Percentiles rank a stretch among this genome's conserved stretches.
These are phyloP conservation scores for Arremon aurantiirostris DNA, from an alignment of 2,797 vertebrate genomes.

Conservation along the genomic window DNA sequence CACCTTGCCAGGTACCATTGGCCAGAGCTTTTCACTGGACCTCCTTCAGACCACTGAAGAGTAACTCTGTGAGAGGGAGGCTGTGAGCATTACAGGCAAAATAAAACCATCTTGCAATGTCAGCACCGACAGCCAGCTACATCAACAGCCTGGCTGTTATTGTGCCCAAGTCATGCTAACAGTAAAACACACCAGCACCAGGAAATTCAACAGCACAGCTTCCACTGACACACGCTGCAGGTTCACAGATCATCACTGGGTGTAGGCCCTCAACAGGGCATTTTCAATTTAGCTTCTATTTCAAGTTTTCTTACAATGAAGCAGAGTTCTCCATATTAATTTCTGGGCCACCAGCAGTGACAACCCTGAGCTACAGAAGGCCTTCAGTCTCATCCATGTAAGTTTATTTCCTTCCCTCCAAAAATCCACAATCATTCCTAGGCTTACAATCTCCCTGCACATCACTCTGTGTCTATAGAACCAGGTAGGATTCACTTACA, in stretches of 20 bases:
- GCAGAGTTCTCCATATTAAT: not conserved
- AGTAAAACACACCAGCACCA: not conserved
- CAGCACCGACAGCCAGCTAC: not conserved
- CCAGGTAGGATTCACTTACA: not conserved
- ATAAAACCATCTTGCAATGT: not conserved
- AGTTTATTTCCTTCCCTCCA: not conserved
- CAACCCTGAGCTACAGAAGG: not conserved
- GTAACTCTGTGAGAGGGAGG: not conserved
- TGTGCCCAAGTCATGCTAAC: not conserved
- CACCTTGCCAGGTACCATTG: not conserved
- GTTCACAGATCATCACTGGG: not conserved
- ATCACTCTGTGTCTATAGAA: not conserved
- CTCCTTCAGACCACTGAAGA: not conserved
- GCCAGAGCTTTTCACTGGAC: not conserved
- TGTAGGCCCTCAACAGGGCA: not conserved
- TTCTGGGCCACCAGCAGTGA: not conserved
- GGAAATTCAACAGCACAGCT: not conserved
- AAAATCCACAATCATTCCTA: rapidly evolving
- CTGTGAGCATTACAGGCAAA: not conserved
- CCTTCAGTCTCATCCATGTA: not conserved
- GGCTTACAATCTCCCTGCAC: not conserved
- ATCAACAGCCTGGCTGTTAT: not conserved
- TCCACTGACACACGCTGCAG: not conserved
- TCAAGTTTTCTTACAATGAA: not conserved
- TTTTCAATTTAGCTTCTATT: not conserved